Base-by-base conservation (phyloP, 1,140 invertebrate species). In the Vollenhovia emeryi region DNA sequence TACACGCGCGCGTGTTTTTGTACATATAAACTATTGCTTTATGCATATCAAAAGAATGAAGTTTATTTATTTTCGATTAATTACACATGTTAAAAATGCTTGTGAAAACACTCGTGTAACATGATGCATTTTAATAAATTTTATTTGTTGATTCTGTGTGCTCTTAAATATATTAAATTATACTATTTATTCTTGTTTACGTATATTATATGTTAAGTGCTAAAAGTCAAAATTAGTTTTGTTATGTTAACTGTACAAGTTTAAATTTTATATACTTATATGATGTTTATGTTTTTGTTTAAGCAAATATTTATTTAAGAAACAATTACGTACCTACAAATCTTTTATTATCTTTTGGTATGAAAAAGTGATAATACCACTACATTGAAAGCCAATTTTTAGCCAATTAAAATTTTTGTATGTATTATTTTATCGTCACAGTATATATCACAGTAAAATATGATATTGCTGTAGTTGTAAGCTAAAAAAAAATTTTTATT, bases 381-480 rank as follows among this genome's bases (percentile, higher is more conserved):
- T 45, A 66, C 2, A 15, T 45, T 45, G 7, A 66, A 66, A 45
- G n/a, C n/a, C n/a, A n/a, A n/a, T n/a, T 66, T 45, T 24, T 43
- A 45, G 4, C 9, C 1, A 64, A 24, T 66, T 15, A 27, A 45
- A 66, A 15, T 43, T 15, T 13, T 45, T 66, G n/a, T 45, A 36
- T 40, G 0, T 18, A 9, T 59, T 57, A 78, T 4, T 76, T 78
- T 21, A 18, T 40, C 15, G 55, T 43, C 15, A 59, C 8, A 21
- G 27, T 24, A 33, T 64, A 78, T 24, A 78, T 48, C 43, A 79
- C 74, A 30, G 74, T 85, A n/a, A 78, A 69, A 15, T 85, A 85
- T 27, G 83, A 85, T 43, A 68, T 59, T 21, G 83, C n/a, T 11
- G 83, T 64, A 21, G 43, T 62, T 33, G 13, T 0, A 9, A 85